These are phyloP conservation scores for Phyllostomus hastatus DNA, from an alignment of 2,113 vertebrate genomes.

Conservation along the genomic window DNA sequence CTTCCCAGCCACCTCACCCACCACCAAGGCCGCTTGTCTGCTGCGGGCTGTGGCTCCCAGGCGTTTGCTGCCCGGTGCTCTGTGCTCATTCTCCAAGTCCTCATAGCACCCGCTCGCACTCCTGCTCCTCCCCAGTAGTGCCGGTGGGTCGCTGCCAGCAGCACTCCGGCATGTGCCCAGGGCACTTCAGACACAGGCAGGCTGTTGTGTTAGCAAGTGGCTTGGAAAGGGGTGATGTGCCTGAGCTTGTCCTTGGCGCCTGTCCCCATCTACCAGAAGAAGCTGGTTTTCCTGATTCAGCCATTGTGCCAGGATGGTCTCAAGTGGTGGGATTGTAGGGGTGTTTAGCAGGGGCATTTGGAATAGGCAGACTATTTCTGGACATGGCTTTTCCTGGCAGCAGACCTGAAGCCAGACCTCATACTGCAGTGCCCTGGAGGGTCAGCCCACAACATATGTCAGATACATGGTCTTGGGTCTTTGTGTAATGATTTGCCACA, in stretches of 20 bases:
- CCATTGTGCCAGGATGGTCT: constrained; percentile 31
- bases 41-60: neutral
- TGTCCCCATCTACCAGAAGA: constrained; percentile 2
- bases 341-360: constrained; percentile 21
- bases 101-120: neutral
- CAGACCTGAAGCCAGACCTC: constrained; percentile 4
- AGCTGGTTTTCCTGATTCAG: constrained; percentile 50
- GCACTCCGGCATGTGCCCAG: constrained; percentile 5
- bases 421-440: neutral
- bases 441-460: neutral
- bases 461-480: neutral
- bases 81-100: neutral
- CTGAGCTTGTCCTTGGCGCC: constrained; percentile 61
- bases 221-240: constrained; percentile 48
- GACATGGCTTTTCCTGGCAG: neutral
- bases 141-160: constrained; percentile 23
- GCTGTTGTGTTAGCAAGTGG: constrained; percentile 46
- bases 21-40: neutral
- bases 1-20: neutral
- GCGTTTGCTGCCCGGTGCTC: neutral
- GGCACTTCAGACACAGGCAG: constrained; percentile 47
- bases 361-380: constrained; percentile 40
- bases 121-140: neutral
- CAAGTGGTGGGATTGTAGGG: neutral
- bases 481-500: neutral